Evolutionary conservation across 2,888 invertebrate genomes (phyloP).

Genomic region (Oscheius onirici): DNA sequence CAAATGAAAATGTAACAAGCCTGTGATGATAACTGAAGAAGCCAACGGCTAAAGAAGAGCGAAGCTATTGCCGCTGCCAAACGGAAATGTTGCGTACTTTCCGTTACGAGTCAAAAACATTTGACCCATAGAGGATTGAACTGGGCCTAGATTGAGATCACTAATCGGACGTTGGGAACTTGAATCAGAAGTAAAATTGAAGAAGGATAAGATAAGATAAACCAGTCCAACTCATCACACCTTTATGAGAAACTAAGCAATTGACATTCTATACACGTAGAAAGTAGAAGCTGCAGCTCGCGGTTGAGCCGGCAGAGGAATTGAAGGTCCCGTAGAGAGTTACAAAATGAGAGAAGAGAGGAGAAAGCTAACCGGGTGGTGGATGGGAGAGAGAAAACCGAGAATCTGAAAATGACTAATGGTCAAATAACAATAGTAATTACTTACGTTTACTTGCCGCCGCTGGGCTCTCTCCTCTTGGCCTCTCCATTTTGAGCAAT

Average conservation of each 20-base stretch:
- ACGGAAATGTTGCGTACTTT: too few species aligned
- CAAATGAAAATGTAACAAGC: too few species aligned
- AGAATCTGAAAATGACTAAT: neutral
- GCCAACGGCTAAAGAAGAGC: too few species aligned
- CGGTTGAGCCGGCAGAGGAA: constrained; percentile 13
- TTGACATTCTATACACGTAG: constrained; percentile 26
- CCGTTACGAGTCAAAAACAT: too few species aligned
- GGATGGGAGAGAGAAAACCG: constrained; percentile 2
- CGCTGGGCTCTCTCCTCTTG: constrained; percentile 62
- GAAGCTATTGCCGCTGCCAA: too few species aligned
- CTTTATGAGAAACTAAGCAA: constrained; percentile 17
- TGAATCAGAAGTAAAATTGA: neutral
- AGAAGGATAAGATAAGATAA: too few species aligned
- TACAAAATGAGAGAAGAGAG: neutral
- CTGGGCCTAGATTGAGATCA: too few species aligned
- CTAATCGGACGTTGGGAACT: too few species aligned
- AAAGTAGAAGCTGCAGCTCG: constrained; percentile 20
- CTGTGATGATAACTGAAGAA: too few species aligned
- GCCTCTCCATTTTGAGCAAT: constrained; percentile 67
- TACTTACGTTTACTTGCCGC: constrained; percentile 1
- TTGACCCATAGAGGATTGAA: too few species aligned
- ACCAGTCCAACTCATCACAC: neutral
- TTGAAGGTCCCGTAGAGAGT: constrained; percentile 21
- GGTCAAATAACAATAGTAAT: neutral
- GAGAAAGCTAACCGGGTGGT: constrained; percentile 2